Evolutionary conservation across 2,113 vertebrate genomes (phyloP), one percentile per base, ranked within the genome.

Genomic region (Dicrurus megarhynchus): DNA sequence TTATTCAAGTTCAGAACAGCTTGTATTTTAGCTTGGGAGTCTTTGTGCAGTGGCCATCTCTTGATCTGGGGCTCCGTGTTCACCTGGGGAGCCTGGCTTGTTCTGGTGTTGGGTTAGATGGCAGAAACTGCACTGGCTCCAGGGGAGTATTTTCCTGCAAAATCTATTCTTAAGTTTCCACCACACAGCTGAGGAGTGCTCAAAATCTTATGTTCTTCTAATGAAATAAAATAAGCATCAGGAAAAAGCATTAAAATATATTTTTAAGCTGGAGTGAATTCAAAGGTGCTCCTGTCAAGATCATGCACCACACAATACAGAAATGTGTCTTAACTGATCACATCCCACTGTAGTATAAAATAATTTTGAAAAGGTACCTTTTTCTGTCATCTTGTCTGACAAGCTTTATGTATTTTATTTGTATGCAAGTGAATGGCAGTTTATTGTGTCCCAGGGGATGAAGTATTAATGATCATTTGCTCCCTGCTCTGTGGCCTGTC

Each of bases 381-480:
- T 83, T 84, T 89, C 88, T 95, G 95, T 94, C 91, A 95, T 61
- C 73, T 95, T 93, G 46, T 68, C 89, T 97, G 96, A 97, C 93
- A 97, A 96, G 91, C 76, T 95, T 97, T 97, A 85, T 96, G 88
- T 97, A 81, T 97, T 97, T 98, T 98, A 97, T 97, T 97, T 98
- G 92, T 96, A 97, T 96, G 95, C 85, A 95, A 95, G 94, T 97
- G 96, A 97, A 96, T 94, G 87, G 84, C 94, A 97, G 92, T 97
- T 98, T 96, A 97, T 91, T 97, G 96, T 96, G 78, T 97, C 97
- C 93, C 94, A 84, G 83, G 84, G 89, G 96, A 97, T 77, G 96
- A 93, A 88, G 94, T 95, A 97, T 97, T 98, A 98, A 97, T 98
- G 97, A 97, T 97, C 94, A 78, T 97, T 97, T 98, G 90, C 93